Evolutionary conservation across 2,113 vertebrate genomes (phyloP), one percentile per base, ranked within the genome.

Genomic region (Piprites chloris): DNA sequence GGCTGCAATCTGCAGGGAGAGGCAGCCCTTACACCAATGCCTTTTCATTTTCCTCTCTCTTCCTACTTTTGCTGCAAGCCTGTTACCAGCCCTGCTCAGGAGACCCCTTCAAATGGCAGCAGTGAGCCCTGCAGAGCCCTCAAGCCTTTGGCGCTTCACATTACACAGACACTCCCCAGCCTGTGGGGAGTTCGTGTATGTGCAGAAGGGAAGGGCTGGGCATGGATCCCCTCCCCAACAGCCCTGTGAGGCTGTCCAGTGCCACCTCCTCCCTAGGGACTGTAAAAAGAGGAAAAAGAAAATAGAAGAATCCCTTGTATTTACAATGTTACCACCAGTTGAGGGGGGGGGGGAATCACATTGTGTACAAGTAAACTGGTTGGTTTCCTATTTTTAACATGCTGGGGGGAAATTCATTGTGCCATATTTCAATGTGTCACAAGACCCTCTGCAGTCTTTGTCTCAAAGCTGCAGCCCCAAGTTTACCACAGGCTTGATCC

Each of bases 121-220:
- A 6, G 10, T 37, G 12, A 1, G 3, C 44, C 20, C 26, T n/a
- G 39, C 12, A 8, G 74, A 81, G 41, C 39, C 59, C 20, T 76
- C 0, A 0, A 76, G 32, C 58, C 35, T 65, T 28, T 50, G 50
- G 30, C 1, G 2, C 35, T 84, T 71, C 5, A 22, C 2, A 0
- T 15, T 66, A 46, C 2, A 2, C 19, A 58, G 63, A 32, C 0
- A 7, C 35, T 84, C 10, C 24, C 0, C 12, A 87, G 87, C 21
- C 42, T 59, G 17, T 69, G 49, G 68, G 84, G n/a, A 6, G 9
- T 32, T 83, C 1, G 0, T 39, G 12, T 66, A 37, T 82, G 41
- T 44, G 44, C 16, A 58, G 63, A 76, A 73, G 10, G 68, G 22
- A 85, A 81, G 56, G 32, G 18, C 27, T 81, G 49, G 46, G 41